phyloP scores from a whole-genome alignment of 2,888 invertebrate genomes.

The Plutella xylostella region DNA sequence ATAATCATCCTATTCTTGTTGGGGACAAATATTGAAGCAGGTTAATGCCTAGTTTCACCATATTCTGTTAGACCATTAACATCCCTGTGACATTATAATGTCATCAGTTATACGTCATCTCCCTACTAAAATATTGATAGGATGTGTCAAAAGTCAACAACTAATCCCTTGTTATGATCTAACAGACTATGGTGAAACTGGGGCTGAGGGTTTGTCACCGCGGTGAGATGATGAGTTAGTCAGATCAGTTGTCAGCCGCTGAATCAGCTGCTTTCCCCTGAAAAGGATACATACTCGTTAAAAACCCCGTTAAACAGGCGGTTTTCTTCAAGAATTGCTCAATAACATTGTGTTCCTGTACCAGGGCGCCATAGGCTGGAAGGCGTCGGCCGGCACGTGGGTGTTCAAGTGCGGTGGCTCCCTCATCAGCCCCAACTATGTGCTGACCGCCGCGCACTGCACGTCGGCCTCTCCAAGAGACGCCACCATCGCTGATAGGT shows the following conservation, averaged over 20 bases:
- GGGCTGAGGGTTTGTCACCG: not conserved
- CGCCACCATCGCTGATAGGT: constrained; percentile 17
- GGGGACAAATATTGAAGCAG: not conserved
- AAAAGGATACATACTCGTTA: not conserved
- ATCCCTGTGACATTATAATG: not conserved
- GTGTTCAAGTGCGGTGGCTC: constrained; percentile 70
- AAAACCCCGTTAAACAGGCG: not conserved
- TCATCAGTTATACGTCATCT: too few species aligned
- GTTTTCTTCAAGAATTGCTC: not conserved
- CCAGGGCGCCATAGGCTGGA: constrained; percentile 35
- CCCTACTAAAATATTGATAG: too few species aligned
- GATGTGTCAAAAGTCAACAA: too few species aligned
- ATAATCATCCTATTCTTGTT: not conserved
- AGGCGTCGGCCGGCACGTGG: constrained; percentile 23
- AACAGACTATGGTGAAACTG: not conserved
- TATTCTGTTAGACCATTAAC: too few species aligned
- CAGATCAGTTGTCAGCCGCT: not conserved
- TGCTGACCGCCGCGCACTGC: constrained; percentile 77
- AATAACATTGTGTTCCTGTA: constrained; percentile 1
- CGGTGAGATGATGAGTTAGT: not conserved
- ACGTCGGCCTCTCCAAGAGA: constrained; percentile 21
- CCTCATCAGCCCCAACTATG: constrained; percentile 69
- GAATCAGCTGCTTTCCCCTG: not conserved
- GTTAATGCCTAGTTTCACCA: too few species aligned
- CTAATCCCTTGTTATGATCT: too few species aligned